Base-by-base conservation (phyloP, 2,113 vertebrate species). In the Pachycephala philippinensis region DNA sequence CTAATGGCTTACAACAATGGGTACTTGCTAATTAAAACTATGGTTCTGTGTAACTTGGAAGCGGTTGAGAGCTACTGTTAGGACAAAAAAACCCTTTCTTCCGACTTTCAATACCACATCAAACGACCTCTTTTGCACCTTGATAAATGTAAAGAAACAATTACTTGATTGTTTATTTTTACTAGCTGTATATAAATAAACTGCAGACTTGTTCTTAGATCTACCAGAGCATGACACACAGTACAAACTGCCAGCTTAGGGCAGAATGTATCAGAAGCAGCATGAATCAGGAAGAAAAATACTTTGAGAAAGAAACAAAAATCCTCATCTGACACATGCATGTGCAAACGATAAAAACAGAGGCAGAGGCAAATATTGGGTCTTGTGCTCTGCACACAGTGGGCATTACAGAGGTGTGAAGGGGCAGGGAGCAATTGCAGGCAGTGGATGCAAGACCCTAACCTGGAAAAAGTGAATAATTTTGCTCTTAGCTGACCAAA, bases 341-440 rank as follows among this genome's bases (percentile, higher is more conserved):
- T n/a, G 7, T 18, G 33, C 0, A 0, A 59, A 31, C 0, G 0
- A 87, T 35, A 31, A 63, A 79, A 37, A 33, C 5, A 66, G 19
- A 72, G 9, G 21, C 6, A 47, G n/a, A 59, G 18, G 30, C 5
- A 76, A 47, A 39, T 30, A 59, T 10, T 27, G 6, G 30, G 7
- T 40, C 13, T 24, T 40, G 3, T 24, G 16, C 19, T 61, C 20
- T 76, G 20, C 28, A 47, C 19, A 37, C 10, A 63, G 8, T 16
- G 35, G 27, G 5, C 5, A 14, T 61, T 28, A 37, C 19, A 84
- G 21, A 59, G 11, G 30, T 27, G 11, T 76, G 40, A 81, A 57
- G 33, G 33, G 28, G 4, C 53, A 68, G 35, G 27, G n/a, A 82
- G 30, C 7, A 78, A 31, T 30, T 27, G 35, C 10, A 69, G 39